Evolutionary conservation across 1,140 invertebrate species (phyloP).

Genomic region (Ganaspis sp.): DNA sequence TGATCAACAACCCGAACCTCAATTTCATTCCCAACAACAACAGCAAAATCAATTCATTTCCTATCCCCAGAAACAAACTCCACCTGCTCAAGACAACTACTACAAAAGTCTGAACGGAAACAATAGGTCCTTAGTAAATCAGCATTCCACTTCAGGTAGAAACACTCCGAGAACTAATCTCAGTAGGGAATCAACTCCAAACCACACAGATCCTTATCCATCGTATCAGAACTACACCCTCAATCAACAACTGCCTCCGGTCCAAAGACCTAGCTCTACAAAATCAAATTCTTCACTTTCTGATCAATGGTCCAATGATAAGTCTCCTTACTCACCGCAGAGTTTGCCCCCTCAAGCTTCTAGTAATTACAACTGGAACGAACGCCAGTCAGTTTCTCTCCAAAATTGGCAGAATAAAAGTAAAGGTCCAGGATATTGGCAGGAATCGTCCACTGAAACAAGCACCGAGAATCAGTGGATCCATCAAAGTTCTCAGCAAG

Average conservation of each 20-base stretch:
- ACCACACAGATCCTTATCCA: conserved; percentile 58
- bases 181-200: conserved; percentile 54
- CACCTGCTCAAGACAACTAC: conserved; percentile 62
- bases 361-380: conserved; percentile 66
- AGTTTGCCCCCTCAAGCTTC: conserved; percentile 39
- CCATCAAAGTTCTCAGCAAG: too few species aligned
- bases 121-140: conserved; percentile 53
- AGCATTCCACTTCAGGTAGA: conserved; percentile 45
- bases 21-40: conserved; percentile 49
- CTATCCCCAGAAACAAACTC: conserved; percentile 59
- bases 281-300: conserved; percentile 49
- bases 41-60: conserved; percentile 57
- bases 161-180: conserved; percentile 45
- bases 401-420: conserved; percentile 63
- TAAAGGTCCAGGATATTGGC: conserved; percentile 56
- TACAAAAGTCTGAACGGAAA: conserved; percentile 71
- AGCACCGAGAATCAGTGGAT: conserved; percentile 39
- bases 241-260: conserved; percentile 57
- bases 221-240: conserved; percentile 63
- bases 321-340: conserved; percentile 43
- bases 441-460: conserved; percentile 51
- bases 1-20: conserved; percentile 64
- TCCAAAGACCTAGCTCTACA: conserved; percentile 47
- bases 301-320: conserved; percentile 57
- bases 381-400: conserved; percentile 40